Percentiles rank a stretch among this genome's conserved stretches.
Evolutionary conservation across 2,797 vertebrate species (phyloP).

Genomic region (Melanotaenia parkinsoni): DNA sequence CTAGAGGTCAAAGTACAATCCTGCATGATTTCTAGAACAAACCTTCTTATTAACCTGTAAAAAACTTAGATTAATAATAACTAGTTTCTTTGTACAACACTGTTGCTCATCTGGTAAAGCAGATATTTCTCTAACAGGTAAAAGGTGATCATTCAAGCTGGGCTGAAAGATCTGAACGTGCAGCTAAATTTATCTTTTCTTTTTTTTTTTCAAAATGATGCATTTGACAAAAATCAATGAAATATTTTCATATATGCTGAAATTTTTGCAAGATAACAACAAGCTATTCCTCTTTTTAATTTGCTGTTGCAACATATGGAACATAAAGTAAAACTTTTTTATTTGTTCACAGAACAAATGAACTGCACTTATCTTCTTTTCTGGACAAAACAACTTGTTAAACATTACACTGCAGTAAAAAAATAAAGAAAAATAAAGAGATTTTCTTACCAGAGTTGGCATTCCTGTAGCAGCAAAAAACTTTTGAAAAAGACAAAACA

Average conservation of each 20-base stretch:
- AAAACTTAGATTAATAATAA: neutral
- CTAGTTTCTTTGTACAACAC: neutral
- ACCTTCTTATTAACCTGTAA: slow-evolving; percentile 18
- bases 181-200: neutral
- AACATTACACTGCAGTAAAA: slow-evolving; percentile 18
- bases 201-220: no score
- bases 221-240: neutral
- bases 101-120: neutral
- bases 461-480: slow-evolving; percentile 52
- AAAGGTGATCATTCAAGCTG: neutral
- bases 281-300: neutral
- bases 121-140: neutral
- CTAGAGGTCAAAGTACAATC: slow-evolving; percentile 55
- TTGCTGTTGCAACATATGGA: neutral
- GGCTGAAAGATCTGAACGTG: no score
- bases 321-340: neutral
- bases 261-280: slow-evolving; percentile 1
- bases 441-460: slow-evolving; percentile 80
- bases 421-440: slow-evolving; percentile 37
- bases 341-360: neutral
- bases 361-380: neutral
- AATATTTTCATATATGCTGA: neutral
- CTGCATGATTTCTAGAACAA: slow-evolving; percentile 21
- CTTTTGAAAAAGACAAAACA: slow-evolving; percentile 31
- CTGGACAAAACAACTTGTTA: slow-evolving; percentile 22